These are phyloP conservation scores for Calyptomena viridis DNA, from an alignment of 2,113 vertebrate genomes.

Conservation along the genomic window DNA sequence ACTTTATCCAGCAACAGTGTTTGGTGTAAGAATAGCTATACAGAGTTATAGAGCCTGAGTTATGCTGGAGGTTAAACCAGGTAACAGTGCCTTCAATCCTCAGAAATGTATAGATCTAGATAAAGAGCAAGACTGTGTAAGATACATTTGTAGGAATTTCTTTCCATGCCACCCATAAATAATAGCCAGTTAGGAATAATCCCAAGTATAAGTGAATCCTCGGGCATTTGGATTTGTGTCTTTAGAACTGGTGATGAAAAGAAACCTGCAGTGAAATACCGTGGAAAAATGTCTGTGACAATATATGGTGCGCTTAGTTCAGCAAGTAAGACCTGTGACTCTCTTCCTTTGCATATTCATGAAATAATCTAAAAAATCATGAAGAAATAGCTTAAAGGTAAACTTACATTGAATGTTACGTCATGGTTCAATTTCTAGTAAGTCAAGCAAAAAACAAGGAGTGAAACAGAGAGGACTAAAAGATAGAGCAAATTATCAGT, in stretches of 20 bases:
- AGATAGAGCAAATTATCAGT: neutral
- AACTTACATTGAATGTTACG: neutral
- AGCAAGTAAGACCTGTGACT: neutral
- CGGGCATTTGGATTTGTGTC: neutral
- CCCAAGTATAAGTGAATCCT: neutral
- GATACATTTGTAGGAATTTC: neutral
- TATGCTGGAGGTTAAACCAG: neutral
- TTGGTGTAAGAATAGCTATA: neutral
- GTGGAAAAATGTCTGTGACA: neutral
- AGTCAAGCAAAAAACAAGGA: neutral
- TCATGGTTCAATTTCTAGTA: neutral
- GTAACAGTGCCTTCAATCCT: neutral
- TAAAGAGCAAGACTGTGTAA: neutral
- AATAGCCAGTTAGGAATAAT: neutral
- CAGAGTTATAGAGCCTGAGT: neutral
- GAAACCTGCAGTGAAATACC: neutral
- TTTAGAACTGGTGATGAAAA: neutral
- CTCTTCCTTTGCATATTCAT: neutral
- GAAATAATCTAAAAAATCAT: neutral
- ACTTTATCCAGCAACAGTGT: neutral
- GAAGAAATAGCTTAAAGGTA: neutral
- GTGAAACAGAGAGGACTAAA: neutral
- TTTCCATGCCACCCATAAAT: neutral
- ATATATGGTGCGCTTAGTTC: neutral
- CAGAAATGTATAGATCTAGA: neutral